Evolutionary conservation across 2,113 vertebrate genomes (phyloP).

Genomic region (Hypanus sabinus): DNA sequence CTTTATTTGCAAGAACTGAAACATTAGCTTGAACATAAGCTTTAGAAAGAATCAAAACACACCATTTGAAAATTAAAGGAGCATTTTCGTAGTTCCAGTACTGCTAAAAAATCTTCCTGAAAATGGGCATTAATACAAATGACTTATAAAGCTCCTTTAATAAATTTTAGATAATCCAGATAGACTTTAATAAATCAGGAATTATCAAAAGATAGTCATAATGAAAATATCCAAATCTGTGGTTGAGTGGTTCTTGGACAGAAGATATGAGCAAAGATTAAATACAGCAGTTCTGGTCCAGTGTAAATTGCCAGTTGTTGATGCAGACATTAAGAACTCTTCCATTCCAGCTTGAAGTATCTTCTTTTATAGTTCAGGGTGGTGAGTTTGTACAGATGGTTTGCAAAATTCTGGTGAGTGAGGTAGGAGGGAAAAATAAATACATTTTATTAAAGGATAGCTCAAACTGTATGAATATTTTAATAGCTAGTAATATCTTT

Average conservation of each 20-base stretch:
- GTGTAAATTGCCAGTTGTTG: conserved; percentile 17
- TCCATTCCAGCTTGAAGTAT: neutral
- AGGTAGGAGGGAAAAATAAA: neutral
- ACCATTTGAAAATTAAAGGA: neutral
- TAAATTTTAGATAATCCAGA: neutral
- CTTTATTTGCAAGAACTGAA: neutral
- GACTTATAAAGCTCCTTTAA: neutral
- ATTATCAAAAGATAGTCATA: neutral
- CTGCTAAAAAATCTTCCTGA: neutral
- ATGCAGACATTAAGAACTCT: conserved; percentile 5
- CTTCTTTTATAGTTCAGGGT: conserved; percentile 2
- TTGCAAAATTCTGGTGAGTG: conserved; percentile 1
- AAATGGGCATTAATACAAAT: neutral
- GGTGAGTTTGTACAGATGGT: neutral
- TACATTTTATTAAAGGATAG: neutral
- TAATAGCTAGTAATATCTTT: neutral
- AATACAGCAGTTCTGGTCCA: conserved; percentile 15
- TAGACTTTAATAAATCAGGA: neutral
- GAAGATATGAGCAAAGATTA: neutral
- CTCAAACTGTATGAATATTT: conserved; percentile 15
- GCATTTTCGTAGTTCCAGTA: neutral
- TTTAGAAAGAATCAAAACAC: neutral
- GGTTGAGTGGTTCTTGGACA: neutral
- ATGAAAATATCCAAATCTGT: conserved; percentile 11
- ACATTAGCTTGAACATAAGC: neutral